A percentile compares a stretch with the other conserved stretches of the same genome.
Conservation (phyloP, 2,113 vertebrate species). For the Tragelaphus strepsiceros region DNA sequence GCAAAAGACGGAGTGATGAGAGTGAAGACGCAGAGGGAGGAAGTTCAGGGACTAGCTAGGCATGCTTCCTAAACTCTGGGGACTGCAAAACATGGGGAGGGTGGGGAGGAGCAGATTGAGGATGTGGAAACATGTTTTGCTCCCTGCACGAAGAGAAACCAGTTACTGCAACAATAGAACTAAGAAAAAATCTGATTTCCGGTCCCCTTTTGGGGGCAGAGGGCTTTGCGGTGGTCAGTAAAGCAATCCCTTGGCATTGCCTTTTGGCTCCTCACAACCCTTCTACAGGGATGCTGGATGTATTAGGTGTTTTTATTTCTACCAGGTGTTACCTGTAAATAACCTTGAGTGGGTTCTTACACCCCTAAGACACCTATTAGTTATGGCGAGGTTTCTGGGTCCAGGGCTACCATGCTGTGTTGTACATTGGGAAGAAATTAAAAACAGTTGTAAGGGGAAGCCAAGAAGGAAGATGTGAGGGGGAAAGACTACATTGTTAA, state of each 20-base stretch:
- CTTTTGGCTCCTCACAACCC: not conserved
- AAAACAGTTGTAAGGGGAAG: not conserved
- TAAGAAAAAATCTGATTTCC: not conserved
- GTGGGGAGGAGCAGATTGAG: not conserved
- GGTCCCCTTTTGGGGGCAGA: not conserved
- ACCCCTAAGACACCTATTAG: not conserved
- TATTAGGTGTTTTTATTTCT: not conserved
- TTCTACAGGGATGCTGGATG: not conserved
- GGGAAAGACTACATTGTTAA: not conserved
- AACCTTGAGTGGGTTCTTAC: not conserved
- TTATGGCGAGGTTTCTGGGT: not conserved
- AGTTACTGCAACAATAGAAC: too few species aligned
- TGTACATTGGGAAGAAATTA: not conserved
- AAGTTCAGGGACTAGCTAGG: not conserved
- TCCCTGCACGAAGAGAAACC: not conserved
- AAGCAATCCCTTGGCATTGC: too few species aligned
- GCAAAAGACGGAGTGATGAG: fast-evolving
- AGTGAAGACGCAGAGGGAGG: not conserved
- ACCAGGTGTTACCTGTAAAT: not conserved
- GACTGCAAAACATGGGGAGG: not conserved
- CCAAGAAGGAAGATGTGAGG: not conserved
- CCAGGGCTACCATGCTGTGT: too few species aligned
- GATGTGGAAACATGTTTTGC: not conserved
- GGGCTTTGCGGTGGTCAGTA: not conserved
- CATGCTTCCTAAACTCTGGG: not conserved